Percentiles rank a stretch among this genome's conserved stretches.
Evolutionary conservation across 2,797 vertebrate species (phyloP).

Genomic region (Sebastes ruberrimus): DNA sequence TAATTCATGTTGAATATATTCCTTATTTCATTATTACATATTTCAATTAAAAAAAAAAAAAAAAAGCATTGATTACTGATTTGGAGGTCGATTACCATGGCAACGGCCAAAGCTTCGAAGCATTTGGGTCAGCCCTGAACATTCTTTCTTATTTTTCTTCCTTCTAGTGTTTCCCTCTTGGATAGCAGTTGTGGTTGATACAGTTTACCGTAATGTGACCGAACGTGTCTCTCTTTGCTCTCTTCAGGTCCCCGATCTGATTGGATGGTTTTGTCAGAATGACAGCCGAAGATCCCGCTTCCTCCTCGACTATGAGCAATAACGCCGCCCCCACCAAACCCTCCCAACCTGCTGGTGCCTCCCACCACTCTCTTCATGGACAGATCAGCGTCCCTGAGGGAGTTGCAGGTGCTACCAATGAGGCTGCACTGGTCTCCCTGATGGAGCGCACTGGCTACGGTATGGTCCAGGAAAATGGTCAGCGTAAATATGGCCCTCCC

Average conservation of each 20-base stretch:
- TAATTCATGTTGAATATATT: no score
- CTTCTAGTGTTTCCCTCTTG: not conserved
- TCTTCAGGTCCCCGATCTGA: constrained; percentile 82
- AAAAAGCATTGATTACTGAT: no score
- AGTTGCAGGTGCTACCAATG: constrained; percentile 90
- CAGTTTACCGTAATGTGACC: not conserved
- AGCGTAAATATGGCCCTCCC: constrained; percentile 96
- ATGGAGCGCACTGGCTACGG: constrained; percentile 94
- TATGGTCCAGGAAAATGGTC: constrained; percentile 98
- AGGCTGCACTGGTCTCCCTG: constrained; percentile 89
- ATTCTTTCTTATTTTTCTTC: not conserved
- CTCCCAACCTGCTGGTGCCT: constrained; percentile 65
- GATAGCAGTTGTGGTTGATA: not conserved
- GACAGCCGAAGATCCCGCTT: constrained; percentile 96
- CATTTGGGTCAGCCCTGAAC: no score
- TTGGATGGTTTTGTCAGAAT: constrained; percentile 96
- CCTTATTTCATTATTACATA: no score
- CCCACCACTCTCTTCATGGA: constrained; percentile 80
- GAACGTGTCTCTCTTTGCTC: not conserved
- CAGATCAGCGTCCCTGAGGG: constrained; percentile 87
- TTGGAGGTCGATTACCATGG: no score
- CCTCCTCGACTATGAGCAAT: constrained; percentile 92
- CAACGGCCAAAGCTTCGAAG: no score
- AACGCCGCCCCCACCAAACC: constrained; percentile 74
- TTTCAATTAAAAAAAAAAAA: rapidly evolving